Evolutionary conservation across 2,113 vertebrate genomes (phyloP).

Genomic region (Apeltes quadracus): DNA sequence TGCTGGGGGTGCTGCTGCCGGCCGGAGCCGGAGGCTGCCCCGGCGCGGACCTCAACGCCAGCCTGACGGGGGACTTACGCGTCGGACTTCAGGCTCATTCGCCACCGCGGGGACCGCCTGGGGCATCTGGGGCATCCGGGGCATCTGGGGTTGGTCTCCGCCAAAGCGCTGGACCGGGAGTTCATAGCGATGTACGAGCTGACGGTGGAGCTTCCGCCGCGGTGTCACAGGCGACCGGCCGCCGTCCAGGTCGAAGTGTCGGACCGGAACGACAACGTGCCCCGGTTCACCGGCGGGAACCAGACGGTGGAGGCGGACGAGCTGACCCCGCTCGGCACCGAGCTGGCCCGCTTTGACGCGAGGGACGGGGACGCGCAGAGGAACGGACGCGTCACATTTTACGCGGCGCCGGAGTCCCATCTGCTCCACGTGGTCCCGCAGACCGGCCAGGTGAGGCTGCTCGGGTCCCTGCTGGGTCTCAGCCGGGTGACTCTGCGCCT

Average conservation of each 20-base stretch:
- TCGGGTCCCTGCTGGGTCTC: conserved; percentile 73
- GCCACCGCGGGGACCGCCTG: conserved; percentile 25
- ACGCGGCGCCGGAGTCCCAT: conserved; percentile 63
- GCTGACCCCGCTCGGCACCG: conserved; percentile 70
- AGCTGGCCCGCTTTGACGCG: conserved; percentile 73
- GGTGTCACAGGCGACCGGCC: conserved; percentile 45
- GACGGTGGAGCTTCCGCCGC: conserved; percentile 55
- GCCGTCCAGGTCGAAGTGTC: conserved; percentile 74
- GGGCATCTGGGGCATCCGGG: conserved; percentile 37
- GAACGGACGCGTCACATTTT: conserved; percentile 76
- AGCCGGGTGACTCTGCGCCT: conserved; percentile 65
- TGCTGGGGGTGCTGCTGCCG: conserved; percentile 63
- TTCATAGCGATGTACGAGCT: conserved; percentile 76
- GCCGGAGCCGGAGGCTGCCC: conserved; percentile 50
- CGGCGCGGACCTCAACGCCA: conserved; percentile 33
- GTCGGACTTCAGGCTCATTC: conserved; percentile 69
- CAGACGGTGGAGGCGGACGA: conserved; percentile 69
- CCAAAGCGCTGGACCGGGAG: conserved; percentile 79
- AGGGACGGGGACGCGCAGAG: conserved; percentile 70
- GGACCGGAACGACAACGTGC: conserved; percentile 80
- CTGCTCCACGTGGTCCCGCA: conserved; percentile 78
- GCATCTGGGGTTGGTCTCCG: conserved; percentile 61
- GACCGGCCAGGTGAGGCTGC: conserved; percentile 78
- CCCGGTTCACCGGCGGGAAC: conserved; percentile 64
- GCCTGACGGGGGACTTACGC: conserved; percentile 70